Percentiles rank a stretch among this genome's conserved stretches.
Evolutionary conservation across 2,888 invertebrate species (phyloP).

Genomic region (Nesidiocoris tenuis): DNA sequence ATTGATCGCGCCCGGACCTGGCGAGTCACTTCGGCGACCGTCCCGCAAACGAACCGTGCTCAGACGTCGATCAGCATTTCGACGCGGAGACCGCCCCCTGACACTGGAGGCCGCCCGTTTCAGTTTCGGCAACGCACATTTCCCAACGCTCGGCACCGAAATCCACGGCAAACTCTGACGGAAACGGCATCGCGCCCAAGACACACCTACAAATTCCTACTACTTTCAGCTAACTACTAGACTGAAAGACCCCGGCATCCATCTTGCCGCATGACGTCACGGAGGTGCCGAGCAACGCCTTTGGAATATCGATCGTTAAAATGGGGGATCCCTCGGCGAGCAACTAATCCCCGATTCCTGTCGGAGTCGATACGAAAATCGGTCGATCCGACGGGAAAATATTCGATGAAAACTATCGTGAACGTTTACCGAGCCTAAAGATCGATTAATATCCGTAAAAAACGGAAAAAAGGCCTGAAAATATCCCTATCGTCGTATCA

Average conservation of each 20-base stretch:
- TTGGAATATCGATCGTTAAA: slow-evolving; percentile 41
- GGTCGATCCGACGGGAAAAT: not conserved
- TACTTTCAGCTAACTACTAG: slow-evolving; percentile 67
- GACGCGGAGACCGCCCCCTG: not conserved
- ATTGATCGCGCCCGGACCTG: not conserved
- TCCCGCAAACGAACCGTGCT: not conserved
- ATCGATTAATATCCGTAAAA: no score
- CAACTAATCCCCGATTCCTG: not conserved
- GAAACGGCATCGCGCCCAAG: slow-evolving; percentile 55
- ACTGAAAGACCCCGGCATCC: slow-evolving; percentile 71
- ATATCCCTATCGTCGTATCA: no score
- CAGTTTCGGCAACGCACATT: not conserved
- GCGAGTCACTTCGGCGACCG: not conserved
- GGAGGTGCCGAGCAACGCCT: slow-evolving; percentile 47
- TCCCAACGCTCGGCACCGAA: slow-evolving; percentile 13
- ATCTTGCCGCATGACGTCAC: slow-evolving; percentile 74
- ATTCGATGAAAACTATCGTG: no score
- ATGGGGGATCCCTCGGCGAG: not conserved
- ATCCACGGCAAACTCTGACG: slow-evolving; percentile 52
- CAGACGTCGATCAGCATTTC: slow-evolving; percentile 33
- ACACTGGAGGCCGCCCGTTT: not conserved
- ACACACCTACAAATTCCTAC: slow-evolving; percentile 75
- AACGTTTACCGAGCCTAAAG: no score
- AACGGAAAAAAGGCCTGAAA: no score
- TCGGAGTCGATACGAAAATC: no score